phyloP scores from a whole-genome alignment of 2,113 vertebrate species.

The Xerus inauris region DNA sequence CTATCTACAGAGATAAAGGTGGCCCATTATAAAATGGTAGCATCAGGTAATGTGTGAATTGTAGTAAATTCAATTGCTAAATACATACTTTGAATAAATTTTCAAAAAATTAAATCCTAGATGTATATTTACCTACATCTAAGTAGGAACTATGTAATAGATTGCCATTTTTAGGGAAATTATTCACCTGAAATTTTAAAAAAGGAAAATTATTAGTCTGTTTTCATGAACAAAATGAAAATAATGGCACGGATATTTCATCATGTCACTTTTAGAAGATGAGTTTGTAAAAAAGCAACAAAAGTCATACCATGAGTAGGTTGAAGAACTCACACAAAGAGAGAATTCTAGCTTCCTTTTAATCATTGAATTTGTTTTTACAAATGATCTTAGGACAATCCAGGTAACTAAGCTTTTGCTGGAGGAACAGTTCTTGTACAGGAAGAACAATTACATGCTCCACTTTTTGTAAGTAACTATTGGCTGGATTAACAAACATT shows the following conservation, averaged over 20 bases:
- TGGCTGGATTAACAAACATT: conserved; percentile 45
- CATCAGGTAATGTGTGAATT: background rate
- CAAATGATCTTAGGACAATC: conserved; percentile 63
- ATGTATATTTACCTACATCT: background rate
- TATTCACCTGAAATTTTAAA: too few relatives aligned
- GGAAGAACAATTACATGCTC: conserved; percentile 75
- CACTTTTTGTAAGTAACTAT: conserved; percentile 56
- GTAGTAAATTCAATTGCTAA: background rate
- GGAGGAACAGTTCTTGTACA: conserved; percentile 49
- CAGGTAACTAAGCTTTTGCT: conserved; percentile 46
- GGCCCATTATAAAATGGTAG: background rate
- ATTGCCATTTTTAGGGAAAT: too few relatives aligned
- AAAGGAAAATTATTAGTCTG: background rate
- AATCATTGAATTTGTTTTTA: conserved; percentile 74
- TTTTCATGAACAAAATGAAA: conserved; percentile 35
- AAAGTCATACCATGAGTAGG: background rate
- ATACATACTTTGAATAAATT: background rate
- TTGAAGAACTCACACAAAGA: conserved; percentile 50
- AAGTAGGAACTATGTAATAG: conserved; percentile 26
- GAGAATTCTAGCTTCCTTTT: conserved; percentile 74
- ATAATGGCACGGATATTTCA: background rate
- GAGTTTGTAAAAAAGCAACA: conserved; percentile 20
- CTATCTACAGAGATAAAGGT: background rate
- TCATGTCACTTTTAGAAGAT: background rate
- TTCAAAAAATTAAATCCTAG: background rate